Conservation (phyloP, 64 coral and sea anemone species). For the Cladopsammia gracilis region DNA sequence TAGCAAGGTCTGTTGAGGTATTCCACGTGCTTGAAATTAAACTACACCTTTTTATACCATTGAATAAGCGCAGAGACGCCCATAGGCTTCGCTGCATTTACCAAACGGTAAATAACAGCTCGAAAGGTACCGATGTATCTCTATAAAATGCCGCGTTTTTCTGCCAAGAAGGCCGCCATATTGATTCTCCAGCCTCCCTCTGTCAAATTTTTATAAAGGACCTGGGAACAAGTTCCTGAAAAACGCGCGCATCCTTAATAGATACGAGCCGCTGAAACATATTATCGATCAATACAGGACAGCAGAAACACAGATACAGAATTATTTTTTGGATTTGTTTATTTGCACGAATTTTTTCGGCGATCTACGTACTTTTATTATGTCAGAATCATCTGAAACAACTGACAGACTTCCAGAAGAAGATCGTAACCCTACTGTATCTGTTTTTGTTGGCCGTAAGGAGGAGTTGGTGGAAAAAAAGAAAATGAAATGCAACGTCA, state of each 20-base stretch:
- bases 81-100: slow-evolving; percentile 23
- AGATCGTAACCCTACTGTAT: no score
- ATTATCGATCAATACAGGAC: no score
- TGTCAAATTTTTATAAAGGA: not conserved
- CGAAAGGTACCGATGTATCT: no score
- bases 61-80: not conserved
- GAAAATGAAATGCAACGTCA: slow-evolving; percentile 49
- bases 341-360: no score
- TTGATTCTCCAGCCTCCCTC: not conserved
- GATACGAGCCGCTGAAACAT: no score
- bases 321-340: no score
- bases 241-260: not conserved
- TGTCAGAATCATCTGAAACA: not conserved
- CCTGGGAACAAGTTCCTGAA: not conserved
- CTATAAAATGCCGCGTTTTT: no score
- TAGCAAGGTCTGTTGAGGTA: not conserved
- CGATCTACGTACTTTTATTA: not conserved
- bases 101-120: not conserved
- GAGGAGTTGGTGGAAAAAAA: slow-evolving; percentile 31
- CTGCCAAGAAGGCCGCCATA: not conserved
- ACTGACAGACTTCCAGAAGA: not conserved
- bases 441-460: slow-evolving; percentile 45
- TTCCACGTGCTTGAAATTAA: not conserved
- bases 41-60: not conserved
- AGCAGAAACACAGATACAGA: no score